These are phyloP conservation scores for Aphidoletes aphidimyza DNA, from an alignment of 2,888 invertebrate genomes.

Conservation along the genomic window DNA sequence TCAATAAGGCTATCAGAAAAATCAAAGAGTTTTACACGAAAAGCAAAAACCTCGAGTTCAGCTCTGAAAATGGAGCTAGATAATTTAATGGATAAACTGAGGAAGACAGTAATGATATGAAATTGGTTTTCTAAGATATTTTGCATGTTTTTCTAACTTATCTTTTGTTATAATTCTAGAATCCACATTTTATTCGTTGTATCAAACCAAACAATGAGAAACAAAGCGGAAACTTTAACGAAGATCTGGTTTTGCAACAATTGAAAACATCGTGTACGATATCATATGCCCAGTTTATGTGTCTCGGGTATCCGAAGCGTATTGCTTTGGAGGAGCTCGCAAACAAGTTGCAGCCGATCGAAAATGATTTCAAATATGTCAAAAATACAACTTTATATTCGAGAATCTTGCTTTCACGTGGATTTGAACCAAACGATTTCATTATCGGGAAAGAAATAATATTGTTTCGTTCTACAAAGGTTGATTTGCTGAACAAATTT, in stretches of 20 bases:
- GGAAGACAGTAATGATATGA: not conserved
- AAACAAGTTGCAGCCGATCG: not conserved
- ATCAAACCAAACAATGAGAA: not conserved
- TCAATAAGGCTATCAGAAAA: not conserved
- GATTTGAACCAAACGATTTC: too few species aligned
- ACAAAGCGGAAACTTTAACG: not conserved
- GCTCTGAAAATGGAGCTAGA: not conserved
- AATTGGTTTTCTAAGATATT: not conserved
- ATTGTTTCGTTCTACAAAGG: too few species aligned
- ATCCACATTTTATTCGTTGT: not conserved
- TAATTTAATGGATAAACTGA: not conserved
- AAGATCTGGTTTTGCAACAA: conserved; percentile 16
- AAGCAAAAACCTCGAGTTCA: not conserved
- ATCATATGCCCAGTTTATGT: not conserved
- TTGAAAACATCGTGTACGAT: conserved; percentile 16
- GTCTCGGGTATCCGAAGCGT: not conserved
- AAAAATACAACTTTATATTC: not conserved
- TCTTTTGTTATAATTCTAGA: not conserved
- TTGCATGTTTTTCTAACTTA: not conserved
- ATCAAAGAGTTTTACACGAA: not conserved
- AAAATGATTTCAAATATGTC: not conserved
- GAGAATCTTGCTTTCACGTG: not conserved
- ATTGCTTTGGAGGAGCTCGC: not conserved
- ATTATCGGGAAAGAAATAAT: too few species aligned
- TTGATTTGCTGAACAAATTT: too few species aligned